phyloP scores from a whole-genome alignment of 2,113 vertebrate species.

The Aythya baeri region DNA sequence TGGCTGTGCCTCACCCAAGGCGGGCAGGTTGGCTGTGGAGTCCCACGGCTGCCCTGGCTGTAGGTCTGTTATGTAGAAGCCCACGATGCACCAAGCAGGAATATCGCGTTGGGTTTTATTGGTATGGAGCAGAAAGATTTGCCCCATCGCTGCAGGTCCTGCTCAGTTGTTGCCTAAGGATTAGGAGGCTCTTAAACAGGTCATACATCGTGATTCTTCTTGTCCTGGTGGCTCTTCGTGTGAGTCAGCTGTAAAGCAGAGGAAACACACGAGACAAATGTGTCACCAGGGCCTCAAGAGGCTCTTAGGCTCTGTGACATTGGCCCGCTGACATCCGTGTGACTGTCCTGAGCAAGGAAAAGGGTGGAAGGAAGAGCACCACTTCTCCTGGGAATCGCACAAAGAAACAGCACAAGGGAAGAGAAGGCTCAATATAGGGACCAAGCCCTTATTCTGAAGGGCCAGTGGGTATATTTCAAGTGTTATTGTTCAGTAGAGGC shows the following conservation, averaged over 20 bases:
- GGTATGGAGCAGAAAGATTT: conserved; percentile 12
- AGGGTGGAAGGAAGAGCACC: neutral
- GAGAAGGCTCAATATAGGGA: neutral
- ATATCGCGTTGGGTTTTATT: neutral
- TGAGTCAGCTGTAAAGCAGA: neutral
- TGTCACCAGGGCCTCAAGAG: neutral
- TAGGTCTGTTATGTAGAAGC: neutral
- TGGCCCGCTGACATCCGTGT: neutral
- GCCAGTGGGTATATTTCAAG: neutral
- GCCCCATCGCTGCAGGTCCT: neutral
- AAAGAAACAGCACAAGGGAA: neutral
- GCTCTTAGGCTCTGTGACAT: neutral
- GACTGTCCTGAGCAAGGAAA: neutral
- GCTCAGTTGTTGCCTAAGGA: conserved; percentile 15
- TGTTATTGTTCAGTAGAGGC: neutral
- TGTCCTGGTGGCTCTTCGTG: neutral
- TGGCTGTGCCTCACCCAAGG: neutral
- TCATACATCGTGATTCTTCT: conserved; percentile 34
- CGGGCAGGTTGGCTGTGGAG: neutral
- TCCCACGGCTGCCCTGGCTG: neutral
- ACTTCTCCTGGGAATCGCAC: neutral
- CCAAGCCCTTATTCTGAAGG: neutral
- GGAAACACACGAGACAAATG: neutral
- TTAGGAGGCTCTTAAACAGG: conserved; percentile 40
- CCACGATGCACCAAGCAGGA: neutral